Evolutionary conservation across 2,888 invertebrate species (phyloP), one percentile per base, ranked within the genome.

Genomic region (Leptogaster cylindrica): DNA sequence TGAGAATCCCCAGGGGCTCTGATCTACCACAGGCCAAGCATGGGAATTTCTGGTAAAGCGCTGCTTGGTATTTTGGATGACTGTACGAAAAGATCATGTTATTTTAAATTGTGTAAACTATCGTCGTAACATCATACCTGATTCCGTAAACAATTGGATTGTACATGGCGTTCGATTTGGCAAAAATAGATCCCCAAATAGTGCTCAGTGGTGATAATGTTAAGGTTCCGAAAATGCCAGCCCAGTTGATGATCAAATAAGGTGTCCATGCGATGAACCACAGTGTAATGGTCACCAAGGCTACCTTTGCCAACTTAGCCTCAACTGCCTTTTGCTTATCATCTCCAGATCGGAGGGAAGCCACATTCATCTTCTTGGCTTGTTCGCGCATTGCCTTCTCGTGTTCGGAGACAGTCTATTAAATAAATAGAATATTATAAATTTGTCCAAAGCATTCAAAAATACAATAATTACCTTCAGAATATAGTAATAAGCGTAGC

Each of bases 91-190:
- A 50, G 14, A 12, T 12, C 20, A 14, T 28, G 28, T 51, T 28
- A 28, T 2, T 28, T 27, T 31, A 4, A 31, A 28, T 51, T 7
- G 3, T 27, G 7, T 28, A 51, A 51, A 10, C 28, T 12, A 1
- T 28, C 10, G 16, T 51, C 2, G 8, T 25, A 33, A 1, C 8
- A 16, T 31, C 61, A 77, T 75, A 92, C 91, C 92, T 93, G 81
- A 93, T 93, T 74, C 92, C 93, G 78, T 94, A 94, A 72, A 94
- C 93, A 78, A 93, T 92, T 20, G 93, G 93, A 82, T 94, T 94
- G 84, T 93, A 94, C 70, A 91, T 90, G 71, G 93, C 92, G 75
- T 92, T 93, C 70, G 93, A 92, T 82, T 96, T 96, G 68, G 95
- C 95, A 78, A 95, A 94, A 74, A 95, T 86, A 33, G 95, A 92